These are phyloP conservation scores for Falcunculus frontatus DNA, from an alignment of 2,113 vertebrate species.

Conservation along the genomic window DNA sequence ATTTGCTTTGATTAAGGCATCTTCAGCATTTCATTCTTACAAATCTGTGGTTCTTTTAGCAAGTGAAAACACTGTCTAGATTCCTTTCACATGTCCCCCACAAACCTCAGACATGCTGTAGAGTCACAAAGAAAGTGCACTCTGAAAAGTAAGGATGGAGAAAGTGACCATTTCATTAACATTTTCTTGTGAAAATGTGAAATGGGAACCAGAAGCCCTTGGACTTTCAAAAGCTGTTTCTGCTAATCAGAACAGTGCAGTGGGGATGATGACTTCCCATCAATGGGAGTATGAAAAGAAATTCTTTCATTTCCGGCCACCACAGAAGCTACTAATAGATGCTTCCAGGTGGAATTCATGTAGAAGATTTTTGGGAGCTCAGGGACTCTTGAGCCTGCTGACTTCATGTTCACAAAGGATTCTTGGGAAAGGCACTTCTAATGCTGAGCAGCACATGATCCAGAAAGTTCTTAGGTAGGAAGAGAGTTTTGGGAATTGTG, in stretches of 20 bases:
- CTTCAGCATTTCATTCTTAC: not conserved
- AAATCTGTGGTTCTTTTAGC: not conserved
- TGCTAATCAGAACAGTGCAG: not conserved
- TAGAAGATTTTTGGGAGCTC: not conserved
- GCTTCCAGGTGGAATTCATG: not conserved
- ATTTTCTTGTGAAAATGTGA: not conserved
- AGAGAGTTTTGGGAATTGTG: not conserved
- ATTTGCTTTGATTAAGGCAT: not conserved
- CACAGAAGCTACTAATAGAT: not conserved
- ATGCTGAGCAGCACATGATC: not conserved
- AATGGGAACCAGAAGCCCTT: not conserved
- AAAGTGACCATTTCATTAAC: not conserved
- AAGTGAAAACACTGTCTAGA: not conserved
- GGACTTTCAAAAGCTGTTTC: not conserved
- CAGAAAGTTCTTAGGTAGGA: not conserved
- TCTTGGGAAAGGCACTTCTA: not conserved
- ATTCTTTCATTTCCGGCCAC: not conserved
- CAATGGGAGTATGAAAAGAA: not conserved
- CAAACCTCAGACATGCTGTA: not conserved
- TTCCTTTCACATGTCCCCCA: not conserved
- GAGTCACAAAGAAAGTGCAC: not conserved
- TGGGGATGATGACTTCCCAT: not conserved
- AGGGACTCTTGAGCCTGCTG: not conserved
- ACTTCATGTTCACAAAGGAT: not conserved
- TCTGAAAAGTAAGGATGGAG: not conserved